Base-by-base conservation (phyloP, 2,888 invertebrate species). In the Luffia ferchaultella region DNA sequence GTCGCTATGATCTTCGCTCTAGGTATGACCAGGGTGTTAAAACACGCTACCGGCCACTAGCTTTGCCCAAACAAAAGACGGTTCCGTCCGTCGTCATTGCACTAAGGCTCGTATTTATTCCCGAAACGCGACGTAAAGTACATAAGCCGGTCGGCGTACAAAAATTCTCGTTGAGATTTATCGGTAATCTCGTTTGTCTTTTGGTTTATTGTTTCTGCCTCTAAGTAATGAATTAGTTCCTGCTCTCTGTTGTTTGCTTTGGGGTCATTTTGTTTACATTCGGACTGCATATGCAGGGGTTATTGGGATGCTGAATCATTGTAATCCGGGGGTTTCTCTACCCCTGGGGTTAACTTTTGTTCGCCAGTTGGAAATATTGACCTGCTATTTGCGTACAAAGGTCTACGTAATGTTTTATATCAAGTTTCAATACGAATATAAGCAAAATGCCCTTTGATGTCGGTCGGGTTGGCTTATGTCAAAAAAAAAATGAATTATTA, bases 151-250 rank as follows among this genome's bases (percentile, higher is more conserved):
- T 59, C 57, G 55, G 58, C 63, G 64, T 68, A 72, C 67, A 76
- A 76, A 74, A 76, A 76, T 68, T 73, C 68, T 68, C 72, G 71
- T 71, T 64, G 44, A 69, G 76, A 72, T 76, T 75, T 72, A 73
- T 69, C 64, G 64, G 72, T 76, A 74, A 76, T 76, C 73, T 70
- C 65, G 64, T 71, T 72, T 72, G 68, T 71, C 67, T 70, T 70
- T 54, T 68, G 68, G 66, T 72, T 74, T 73, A 76, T 76, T 78
- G 73, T 76, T 74, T 73, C 65, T 68, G 60, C 65, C 62, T 61
- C 64, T 66, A 69, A 66, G 70, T 73, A 70, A 75, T 74, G 75
- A 77, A 76, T 76, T 74, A 73, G 70, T 60, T 62, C 64, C 65
- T 67, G 64, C 50, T 41, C 16, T 64, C 67, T 65, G 63, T 60